These are phyloP conservation scores for Dromiciops gliroides DNA, from an alignment of 2,113 vertebrate genomes.

Conservation along the genomic window DNA sequence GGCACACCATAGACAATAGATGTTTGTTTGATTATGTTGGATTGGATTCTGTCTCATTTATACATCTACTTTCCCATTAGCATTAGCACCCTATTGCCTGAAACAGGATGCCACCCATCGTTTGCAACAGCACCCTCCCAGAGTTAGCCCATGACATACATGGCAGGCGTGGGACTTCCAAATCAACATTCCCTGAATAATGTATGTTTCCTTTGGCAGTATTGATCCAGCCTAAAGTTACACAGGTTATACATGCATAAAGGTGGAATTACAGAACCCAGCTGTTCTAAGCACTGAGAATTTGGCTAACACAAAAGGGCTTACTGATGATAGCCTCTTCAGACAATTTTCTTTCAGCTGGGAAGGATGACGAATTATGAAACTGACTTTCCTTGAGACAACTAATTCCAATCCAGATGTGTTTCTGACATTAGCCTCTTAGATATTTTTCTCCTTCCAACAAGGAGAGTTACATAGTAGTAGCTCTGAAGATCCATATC, in stretches of 20 bases:
- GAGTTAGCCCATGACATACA: neutral
- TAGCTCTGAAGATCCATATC: neutral
- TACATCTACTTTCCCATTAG: neutral
- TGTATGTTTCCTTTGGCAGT: slow-evolving; percentile 20
- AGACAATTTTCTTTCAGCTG: neutral
- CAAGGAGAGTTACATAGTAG: too few relatives aligned
- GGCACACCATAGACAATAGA: neutral
- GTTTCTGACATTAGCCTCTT: neutral
- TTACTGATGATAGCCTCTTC: neutral
- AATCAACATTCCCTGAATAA: slow-evolving; percentile 54
- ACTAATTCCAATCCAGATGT: neutral
- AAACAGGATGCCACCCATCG: slow-evolving; percentile 12
- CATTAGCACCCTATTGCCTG: neutral
- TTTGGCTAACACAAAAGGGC: neutral
- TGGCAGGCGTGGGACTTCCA: slow-evolving; percentile 3
- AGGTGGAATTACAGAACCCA: slow-evolving; percentile 47
- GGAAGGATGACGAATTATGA: neutral
- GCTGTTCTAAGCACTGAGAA: neutral
- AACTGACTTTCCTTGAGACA: neutral
- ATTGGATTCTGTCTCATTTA: neutral
- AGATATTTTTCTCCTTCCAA: neutral
- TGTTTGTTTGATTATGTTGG: neutral
- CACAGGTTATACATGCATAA: slow-evolving; percentile 31
- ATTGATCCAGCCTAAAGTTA: slow-evolving; percentile 46
- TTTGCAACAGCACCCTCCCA: neutral